Evolutionary conservation across 2,888 invertebrate species (phyloP), one percentile per base, ranked within the genome.

Genomic region (Nemotelus pantherinus): DNA sequence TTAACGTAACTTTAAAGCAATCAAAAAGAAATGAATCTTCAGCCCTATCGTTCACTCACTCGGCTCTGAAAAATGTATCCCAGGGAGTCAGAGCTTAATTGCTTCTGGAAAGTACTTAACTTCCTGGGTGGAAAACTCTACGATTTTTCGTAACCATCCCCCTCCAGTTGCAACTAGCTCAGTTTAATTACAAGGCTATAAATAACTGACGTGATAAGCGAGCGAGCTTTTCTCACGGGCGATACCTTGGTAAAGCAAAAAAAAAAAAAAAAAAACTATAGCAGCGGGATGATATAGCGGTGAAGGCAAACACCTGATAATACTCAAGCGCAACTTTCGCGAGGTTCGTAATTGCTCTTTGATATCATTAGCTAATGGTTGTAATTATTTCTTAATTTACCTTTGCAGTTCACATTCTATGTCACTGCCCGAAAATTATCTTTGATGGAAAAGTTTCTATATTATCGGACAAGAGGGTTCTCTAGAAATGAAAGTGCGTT

Each of bases 301-400:
- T 3, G 57, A 57, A 25, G 57, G 10, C 44, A 45, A 45, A 45
- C 47, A 65, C 44, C 65, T 65, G 65, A 65, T 65, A 63, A 63
- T 44, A 65, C 4, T 7, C 9, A 45, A 45, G 65, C 41, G n/a
- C 39, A 3, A n/a, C 65, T 10, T 44, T 45, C 39, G 44, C 10
- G n/a, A 10, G 7, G 41, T 3, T 47, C 25, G 2, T 76, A 67
- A 76, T 76, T 76, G 55, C 76, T 76, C 39, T 45, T 76, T 76
- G 53, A 76, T 65, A 57, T 67, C 76, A 76, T 76, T 76, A 76
- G 76, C 76, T 76, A 76, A 76, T 67, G 76, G 67, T 76, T 57
- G 55, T 67, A 76, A 76, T 76, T 76, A 63, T 47, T 76, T 76
- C 67, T 67, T 50, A 76, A 55, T 57, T 50, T 39, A n/a, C 41